phyloP scores from a whole-genome alignment of 1,140 invertebrate genomes.

The Vollenhovia emeryi region DNA sequence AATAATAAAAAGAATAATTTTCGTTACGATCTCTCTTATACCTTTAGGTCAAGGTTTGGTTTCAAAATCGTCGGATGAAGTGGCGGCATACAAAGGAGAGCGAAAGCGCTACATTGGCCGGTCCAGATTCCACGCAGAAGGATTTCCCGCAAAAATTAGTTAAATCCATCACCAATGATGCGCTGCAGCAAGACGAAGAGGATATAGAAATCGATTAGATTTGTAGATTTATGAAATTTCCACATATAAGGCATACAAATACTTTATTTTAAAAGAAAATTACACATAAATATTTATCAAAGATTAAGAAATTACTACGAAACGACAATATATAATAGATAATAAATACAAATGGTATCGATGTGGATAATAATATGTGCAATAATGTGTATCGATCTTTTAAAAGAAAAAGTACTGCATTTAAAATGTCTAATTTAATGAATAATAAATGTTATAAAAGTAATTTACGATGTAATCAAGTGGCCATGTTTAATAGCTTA shows the following conservation, averaged over 20 bases:
- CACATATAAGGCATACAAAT: not conserved
- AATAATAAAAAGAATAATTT: not conserved
- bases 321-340: not conserved
- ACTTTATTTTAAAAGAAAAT: not conserved
- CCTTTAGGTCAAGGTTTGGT: slow-evolving; percentile 95
- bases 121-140: slow-evolving; percentile 66
- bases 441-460: not conserved
- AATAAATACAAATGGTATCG: not conserved
- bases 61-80: slow-evolving; percentile 97
- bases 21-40: not conserved
- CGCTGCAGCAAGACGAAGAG: slow-evolving; percentile 75
- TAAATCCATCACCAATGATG: slow-evolving; percentile 69
- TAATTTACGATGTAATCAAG: not conserved
- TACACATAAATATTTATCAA: not conserved
- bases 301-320: not conserved
- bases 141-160: slow-evolving; percentile 72
- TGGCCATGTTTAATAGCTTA: not conserved
- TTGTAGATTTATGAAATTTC: slow-evolving; percentile 75
- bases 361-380: not conserved
- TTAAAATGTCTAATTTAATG: not conserved
- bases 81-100: slow-evolving; percentile 94
- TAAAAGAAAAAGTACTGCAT: not conserved
- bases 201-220: slow-evolving; percentile 81
- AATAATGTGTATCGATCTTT: not conserved
- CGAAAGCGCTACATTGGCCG: slow-evolving; percentile 75